Evolutionary conservation across 2,113 vertebrate species (phyloP).

Genomic region (Lamprotornis superbus): DNA sequence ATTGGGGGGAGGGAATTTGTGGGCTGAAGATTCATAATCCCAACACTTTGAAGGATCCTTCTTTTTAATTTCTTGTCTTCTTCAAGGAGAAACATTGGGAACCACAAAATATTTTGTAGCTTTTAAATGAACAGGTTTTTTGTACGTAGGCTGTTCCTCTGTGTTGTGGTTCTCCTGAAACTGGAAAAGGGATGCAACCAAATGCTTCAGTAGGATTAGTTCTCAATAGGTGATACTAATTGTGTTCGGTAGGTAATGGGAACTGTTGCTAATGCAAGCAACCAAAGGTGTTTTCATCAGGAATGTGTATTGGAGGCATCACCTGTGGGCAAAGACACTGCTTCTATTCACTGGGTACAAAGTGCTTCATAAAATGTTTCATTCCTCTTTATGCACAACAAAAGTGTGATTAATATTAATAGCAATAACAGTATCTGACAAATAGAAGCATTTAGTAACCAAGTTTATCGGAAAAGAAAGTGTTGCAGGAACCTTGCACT

Average conservation of each 20-base stretch:
- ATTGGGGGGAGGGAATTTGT: neutral
- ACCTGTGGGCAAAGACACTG: neutral
- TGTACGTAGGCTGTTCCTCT: neutral
- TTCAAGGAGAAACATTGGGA: neutral
- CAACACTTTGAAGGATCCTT: neutral
- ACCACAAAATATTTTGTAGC: neutral
- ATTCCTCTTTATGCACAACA: neutral
- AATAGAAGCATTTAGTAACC: neutral
- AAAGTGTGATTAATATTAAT: neutral
- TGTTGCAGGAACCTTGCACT: neutral
- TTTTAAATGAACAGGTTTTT: neutral
- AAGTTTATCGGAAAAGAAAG: neutral
- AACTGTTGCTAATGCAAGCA: neutral
- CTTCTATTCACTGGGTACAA: neutral
- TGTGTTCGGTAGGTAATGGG: neutral
- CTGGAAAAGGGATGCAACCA: neutral
- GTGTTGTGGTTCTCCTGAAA: neutral
- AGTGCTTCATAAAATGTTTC: neutral
- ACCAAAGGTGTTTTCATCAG: neutral
- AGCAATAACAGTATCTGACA: neutral
- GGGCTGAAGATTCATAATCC: neutral
- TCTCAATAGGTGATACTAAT: neutral
- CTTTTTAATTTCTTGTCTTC: neutral
- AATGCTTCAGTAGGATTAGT: neutral
- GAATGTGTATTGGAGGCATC: neutral